Evolutionary conservation across 1,140 invertebrate species (phyloP), one percentile per base, ranked within the genome.

Genomic region (Drosophila kanapiae): DNA sequence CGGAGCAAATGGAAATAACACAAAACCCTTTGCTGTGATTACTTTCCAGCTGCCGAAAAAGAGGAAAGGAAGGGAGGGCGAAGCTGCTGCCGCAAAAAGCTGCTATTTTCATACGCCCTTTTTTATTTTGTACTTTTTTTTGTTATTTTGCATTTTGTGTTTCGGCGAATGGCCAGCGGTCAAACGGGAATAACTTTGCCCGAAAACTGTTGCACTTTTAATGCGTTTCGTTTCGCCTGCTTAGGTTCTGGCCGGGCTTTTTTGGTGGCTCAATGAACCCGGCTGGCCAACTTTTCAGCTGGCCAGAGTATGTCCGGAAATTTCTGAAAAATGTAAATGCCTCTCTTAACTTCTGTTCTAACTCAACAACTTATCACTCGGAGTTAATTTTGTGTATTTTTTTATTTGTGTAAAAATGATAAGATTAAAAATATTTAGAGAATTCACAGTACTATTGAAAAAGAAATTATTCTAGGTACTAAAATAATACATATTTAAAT

Each of bases 21-120:
- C 65, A 78, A 81, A 84, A 84, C 74, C 80, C 85, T 81, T 90
- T 65, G 84, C 84, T 75, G 84, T 88, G 84, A 88, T 88, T 88
- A 88, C 85, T 80, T 84, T 88, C 57, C 72, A 35, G 62, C 58
- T 43, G 61, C 56, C 37, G 33, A 38, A 33, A 37, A 6, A 7
- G 48, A 51, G n/a, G 6, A 7, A 48, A 45, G 65, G 31, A 49
- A 49, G 16, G 2, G 27, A 27, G 40, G 13, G 51, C 23, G 23
- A 23, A 33, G 38, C 47, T 54, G 40, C 42, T 18, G 31, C 31
- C 53, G 42, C 42, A 62, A 68, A 77, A 48, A 51, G 49, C 51
- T 31, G 23, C 18, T 29, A 78, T 71, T 71, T 71, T 38, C 53
- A 48, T 42, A 40, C 3, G n/a, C 31, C 51, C 16, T 31, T 43